phyloP scores from a whole-genome alignment of 2,888 invertebrate genomes.

The Drosophila paramelanica region DNA sequence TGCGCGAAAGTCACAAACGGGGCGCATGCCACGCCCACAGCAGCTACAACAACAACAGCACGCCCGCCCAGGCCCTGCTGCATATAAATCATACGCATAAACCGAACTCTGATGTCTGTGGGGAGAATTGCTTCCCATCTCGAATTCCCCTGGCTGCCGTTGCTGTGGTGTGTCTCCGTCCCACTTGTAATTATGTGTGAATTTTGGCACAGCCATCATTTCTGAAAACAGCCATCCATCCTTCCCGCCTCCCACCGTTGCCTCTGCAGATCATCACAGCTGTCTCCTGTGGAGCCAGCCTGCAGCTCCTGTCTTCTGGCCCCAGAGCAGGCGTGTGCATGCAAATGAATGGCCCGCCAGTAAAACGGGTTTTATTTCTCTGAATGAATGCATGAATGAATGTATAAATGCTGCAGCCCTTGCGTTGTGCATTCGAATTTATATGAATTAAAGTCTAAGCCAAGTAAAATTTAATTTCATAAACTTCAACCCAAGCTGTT shows the following conservation, averaged over 20 bases:
- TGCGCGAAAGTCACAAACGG: conserved; percentile 64
- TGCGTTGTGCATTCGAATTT: conserved; percentile 8
- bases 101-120: conserved; percentile 12
- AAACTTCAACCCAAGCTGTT: not conserved
- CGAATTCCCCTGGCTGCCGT: conserved; percentile 12
- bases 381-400: not conserved
- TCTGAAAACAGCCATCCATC: conserved; percentile 13
- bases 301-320: not conserved
- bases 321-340: conserved; percentile 32
- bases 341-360: conserved; percentile 31
- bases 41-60: conserved; percentile 40
- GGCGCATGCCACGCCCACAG: conserved; percentile 69
- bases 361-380: conserved; percentile 30
- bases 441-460: not conserved
- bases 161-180: not conserved
- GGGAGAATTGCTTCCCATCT: conserved; percentile 18
- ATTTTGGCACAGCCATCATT: conserved; percentile 65
- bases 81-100: conserved; percentile 56
- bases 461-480: not conserved
- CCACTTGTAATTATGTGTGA: conserved; percentile 75
- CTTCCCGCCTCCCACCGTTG: not conserved
- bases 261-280: not conserved
- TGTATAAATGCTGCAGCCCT: not conserved
- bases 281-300: not conserved
- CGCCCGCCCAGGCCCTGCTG: conserved; percentile 33